Percentiles rank a stretch among this genome's conserved stretches.
Evolutionary conservation across 2,797 vertebrate species (phyloP).

Genomic region (Micromesistius poutassou): DNA sequence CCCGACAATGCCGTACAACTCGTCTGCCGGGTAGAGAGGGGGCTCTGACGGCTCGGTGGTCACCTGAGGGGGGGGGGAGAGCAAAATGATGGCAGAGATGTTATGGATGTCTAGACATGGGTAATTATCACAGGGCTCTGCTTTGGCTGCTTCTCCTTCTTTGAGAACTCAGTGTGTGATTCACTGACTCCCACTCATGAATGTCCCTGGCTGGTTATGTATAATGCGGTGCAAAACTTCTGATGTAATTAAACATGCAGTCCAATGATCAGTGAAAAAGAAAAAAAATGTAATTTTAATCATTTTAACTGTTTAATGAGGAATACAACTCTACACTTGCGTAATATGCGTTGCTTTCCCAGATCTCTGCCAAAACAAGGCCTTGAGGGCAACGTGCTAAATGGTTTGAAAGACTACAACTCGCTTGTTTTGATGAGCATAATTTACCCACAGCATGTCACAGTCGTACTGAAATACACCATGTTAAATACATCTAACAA

Average conservation of each 20-base stretch:
- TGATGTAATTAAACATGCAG: not conserved
- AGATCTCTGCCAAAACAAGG: not conserved
- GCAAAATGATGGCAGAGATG: not conserved
- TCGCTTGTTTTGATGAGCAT: not conserved
- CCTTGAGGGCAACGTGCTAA: not conserved
- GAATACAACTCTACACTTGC: not conserved
- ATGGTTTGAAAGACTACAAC: not conserved
- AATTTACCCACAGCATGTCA: not conserved
- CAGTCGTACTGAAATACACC: not conserved
- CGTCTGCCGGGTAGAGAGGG: slow-evolving; percentile 89
- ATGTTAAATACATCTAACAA: not conserved
- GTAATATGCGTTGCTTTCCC: not conserved
- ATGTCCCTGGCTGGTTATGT: not conserved
- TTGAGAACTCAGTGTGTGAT: not conserved
- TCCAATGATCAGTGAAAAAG: not conserved
- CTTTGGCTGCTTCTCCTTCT: not conserved
- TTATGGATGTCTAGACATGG: not conserved
- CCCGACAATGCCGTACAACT: slow-evolving; percentile 95
- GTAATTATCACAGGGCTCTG: not conserved
- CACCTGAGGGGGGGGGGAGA: slow-evolving; percentile 71
- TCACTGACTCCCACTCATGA: not conserved
- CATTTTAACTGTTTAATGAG: not conserved
- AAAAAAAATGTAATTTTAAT: not conserved
- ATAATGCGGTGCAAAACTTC: not conserved
- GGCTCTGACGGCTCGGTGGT: slow-evolving; percentile 82